Evolutionary conservation across 2,888 invertebrate species (phyloP).

Genomic region (Cenopis cana): DNA sequence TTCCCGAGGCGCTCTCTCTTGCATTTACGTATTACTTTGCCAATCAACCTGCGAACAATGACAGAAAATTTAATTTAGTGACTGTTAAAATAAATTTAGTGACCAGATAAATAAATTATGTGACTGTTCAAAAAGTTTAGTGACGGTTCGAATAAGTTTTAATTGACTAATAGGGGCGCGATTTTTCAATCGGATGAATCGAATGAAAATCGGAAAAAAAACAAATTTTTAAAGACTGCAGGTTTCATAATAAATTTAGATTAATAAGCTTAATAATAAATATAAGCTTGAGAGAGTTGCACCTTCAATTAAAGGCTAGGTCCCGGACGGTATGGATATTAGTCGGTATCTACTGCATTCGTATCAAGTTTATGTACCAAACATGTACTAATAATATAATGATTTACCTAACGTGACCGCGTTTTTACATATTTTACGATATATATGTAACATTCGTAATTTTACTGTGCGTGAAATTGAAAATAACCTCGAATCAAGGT

Average conservation of each 20-base stretch:
- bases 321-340: no score
- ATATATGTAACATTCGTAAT: conserved; percentile 8
- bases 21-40: conserved; percentile 57
- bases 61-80: conserved; percentile 1
- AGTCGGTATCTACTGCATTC: no score
- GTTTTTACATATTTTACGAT: neutral
- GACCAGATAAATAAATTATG: neutral
- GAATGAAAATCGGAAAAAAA: no score
- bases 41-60: conserved; percentile 58
- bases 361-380: no score
- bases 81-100: neutral
- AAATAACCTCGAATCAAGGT: conserved; percentile 20
- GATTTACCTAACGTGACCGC: neutral
- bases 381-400: no score
- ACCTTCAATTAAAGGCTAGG: neutral
- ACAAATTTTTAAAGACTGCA: neutral
- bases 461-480: conserved; percentile 23
- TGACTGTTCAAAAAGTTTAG: neutral
- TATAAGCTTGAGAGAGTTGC: neutral
- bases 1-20: conserved; percentile 50
- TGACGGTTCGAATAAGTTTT: neutral
- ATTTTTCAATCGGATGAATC: no score
- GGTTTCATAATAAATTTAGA: neutral
- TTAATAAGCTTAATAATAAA: no score
- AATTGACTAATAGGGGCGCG: no score